Evolutionary conservation across 2,113 vertebrate species (phyloP), one percentile per base, ranked within the genome.

Genomic region (Xenopus laevis): DNA sequence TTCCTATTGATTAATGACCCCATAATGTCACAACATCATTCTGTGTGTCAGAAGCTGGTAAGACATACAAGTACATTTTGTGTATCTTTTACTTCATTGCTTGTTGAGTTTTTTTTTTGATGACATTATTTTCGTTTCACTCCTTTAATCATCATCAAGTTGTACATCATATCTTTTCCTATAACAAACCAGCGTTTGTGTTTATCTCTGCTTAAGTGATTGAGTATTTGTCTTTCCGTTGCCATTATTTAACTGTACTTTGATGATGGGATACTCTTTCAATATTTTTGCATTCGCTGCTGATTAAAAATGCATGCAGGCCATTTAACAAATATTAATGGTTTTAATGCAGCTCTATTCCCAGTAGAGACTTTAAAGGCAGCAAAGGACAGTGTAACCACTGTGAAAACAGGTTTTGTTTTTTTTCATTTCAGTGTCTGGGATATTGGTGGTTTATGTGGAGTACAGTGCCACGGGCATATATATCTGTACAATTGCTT

Each of bases 281-380:
- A 82, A 30, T 73, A 68, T 75, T 77, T 77, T 76, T 77, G 75
- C 79, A 63, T 71, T 79, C 46, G 46, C 72, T 58, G 79, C 82
- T 71, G 73, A 83, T 90, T 76, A 87, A 91, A 89, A 87, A 92
- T 92, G 81, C 79, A 92, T 89, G 87, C 57, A 69, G 72, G 47
- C 72, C 80, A 30, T 83, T 87, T 86, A 83, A 83, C 82, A 3
- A 65, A 63, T 60, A 75, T 76, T 72, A 88, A 27, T 13, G 6
- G 71, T 61, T 64, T 58, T 80, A 71, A 79, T 82, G 78, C 68
- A 79, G 73, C 20, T 81, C 68, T 55, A 64, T 59, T 66, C 79
- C 58, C 77, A 63, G 67, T 77, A 27, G 71, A 27, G 53, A 71
- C 3, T 50, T 70, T 3, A 76, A 18, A 73, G 75, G 47, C 16